Evolutionary conservation across 1,140 invertebrate species (phyloP).

Genomic region (Sinella curviseta): DNA sequence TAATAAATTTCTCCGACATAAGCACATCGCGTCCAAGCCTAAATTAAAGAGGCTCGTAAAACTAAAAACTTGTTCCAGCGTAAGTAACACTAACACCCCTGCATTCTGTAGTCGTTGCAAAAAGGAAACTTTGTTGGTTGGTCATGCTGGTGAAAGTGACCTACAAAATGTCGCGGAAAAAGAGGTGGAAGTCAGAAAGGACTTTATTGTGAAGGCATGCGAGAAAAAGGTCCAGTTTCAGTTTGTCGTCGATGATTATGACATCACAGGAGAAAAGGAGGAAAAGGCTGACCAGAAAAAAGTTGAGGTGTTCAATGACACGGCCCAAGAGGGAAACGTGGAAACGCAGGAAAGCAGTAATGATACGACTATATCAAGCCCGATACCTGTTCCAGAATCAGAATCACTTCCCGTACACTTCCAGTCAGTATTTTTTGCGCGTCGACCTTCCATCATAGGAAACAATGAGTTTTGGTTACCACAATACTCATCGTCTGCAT

Average conservation of each 20-base stretch:
- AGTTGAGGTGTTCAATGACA: not conserved
- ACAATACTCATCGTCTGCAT: not conserved
- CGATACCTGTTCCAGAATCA: not conserved
- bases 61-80: not conserved
- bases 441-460: not conserved
- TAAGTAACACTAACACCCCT: not conserved
- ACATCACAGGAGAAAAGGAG: not conserved
- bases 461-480: constrained; percentile 19
- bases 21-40: not conserved
- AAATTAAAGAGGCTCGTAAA: not conserved
- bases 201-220: not conserved
- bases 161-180: not conserved
- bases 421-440: not conserved
- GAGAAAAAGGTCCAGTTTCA: not conserved
- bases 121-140: not conserved
- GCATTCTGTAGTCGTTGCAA: not conserved
- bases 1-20: not conserved
- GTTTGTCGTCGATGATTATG: not conserved
- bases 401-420: not conserved
- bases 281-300: not conserved
- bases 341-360: not conserved
- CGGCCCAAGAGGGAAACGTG: not conserved
- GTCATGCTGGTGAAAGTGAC: not conserved
- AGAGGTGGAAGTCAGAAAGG: constrained; percentile 3
- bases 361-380: not conserved